Evolutionary conservation across 1,140 invertebrate genomes (phyloP), one percentile per base, ranked within the genome.

Genomic region (Hylyphantes graminicola): DNA sequence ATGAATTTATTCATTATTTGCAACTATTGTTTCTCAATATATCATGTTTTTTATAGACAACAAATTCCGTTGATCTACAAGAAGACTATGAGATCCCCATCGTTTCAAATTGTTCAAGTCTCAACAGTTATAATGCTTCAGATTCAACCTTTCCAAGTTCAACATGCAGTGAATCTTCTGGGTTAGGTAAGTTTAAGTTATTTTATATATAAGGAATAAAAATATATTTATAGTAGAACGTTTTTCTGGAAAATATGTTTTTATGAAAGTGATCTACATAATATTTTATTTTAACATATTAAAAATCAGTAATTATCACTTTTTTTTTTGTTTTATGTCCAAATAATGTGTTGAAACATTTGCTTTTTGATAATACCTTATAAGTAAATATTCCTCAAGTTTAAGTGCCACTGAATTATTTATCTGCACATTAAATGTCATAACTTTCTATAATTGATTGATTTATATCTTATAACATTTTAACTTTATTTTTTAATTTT

Each of bases 61-160:
- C 64, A 76, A 84, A 64, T 84, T 74, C 76, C 12, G 73, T 67
- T 54, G 75, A 76, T 21, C 53, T 53, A 13, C 76, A 78, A 79
- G 83, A 85, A 79, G 83, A 85, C 19, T 85, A 85, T 79, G 83
- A 85, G 54, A 79, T 85, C 53, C 83, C 83, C 48, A 78, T 85
- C 61, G 55, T 82, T 7, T 61, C 57, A 55, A 51, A 67, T 21
- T 51, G 35, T 48, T 21, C 57, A 57, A 17, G n/a, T 81, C 19
- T 7, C 10, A 68, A 80, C n/a, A 57, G 53, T 63, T 75, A 21
- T 21, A 73, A 15, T 82, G 59, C 17, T 61, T 55, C 67, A 21
- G 67, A 70, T 8, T 12, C 53, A 15, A 21, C 54, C 8, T 74
- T 74, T 13, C 53, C n/a, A 55, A 74, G 51, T 74, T 74, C 53